Conservation (phyloP, 2,888 invertebrate species). For the Cataglyphis rosenhaueri region DNA sequence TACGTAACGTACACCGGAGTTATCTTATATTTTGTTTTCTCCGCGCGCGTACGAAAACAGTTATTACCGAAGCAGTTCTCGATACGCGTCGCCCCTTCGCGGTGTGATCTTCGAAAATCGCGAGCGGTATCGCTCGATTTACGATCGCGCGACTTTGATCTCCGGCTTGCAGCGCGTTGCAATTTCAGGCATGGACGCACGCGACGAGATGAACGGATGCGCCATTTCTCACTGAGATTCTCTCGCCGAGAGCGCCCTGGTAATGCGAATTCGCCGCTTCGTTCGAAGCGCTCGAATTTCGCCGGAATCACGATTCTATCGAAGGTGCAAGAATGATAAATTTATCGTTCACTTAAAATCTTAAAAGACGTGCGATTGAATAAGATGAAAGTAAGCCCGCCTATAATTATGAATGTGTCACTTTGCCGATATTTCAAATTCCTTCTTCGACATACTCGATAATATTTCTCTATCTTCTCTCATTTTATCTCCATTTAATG, state of each 20-base stretch:
- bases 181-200: conserved; percentile 24
- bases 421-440: background rate
- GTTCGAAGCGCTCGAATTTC: background rate
- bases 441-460: background rate
- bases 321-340: background rate
- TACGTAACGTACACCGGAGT: conserved; percentile 38
- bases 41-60: conserved; percentile 41
- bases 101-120: background rate
- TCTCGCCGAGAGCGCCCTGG: background rate
- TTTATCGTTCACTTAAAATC: background rate
- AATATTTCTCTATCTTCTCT: background rate
- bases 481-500: background rate
- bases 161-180: background rate
- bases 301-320: background rate
- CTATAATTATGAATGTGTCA: background rate
- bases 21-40: conserved; percentile 45
- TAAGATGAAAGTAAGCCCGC: background rate
- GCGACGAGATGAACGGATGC: background rate
- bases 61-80: conserved; percentile 27
- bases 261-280: background rate
- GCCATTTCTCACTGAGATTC: background rate
- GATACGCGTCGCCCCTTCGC: background rate
- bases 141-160: conserved; percentile 11
- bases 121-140: conserved; percentile 20
- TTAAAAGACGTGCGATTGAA: background rate